Evolutionary conservation across 2,113 vertebrate species (phyloP), one percentile per base, ranked within the genome.

Genomic region (Rhineura floridana): DNA sequence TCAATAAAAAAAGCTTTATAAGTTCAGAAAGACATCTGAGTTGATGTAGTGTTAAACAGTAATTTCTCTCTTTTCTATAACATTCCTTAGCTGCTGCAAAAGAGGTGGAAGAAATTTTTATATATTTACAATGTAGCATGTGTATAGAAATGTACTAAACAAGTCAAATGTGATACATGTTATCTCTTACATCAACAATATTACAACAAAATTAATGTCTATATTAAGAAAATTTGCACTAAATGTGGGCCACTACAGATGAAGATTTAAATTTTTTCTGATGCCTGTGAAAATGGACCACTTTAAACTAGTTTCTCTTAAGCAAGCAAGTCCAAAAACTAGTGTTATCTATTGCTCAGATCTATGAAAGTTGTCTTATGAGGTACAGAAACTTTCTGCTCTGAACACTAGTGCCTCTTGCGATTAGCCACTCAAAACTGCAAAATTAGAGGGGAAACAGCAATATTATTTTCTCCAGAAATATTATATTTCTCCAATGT

Each of bases 41-140:
- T 93, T 98, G 98, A 95, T 98, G 96, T 63, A 98, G 96, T 6
- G 98, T 98, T 88, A 99, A 96, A 91, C 95, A 97, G 91, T 98
- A 96, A 88, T 95, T 97, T 73, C 95, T 95, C 90, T 87, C 96
- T 95, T 97, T 97, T 81, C 89, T 93, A 12, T 94, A 93, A 90
- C 73, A 92, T 84, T 98, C 97, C 86, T 97, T 93, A 52, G 97
- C 96, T 59, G 94, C 98, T 98, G 95, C 83, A 87, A 95, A 95
- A 91, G 87, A 93, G 5, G 92, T 48, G 3, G 91, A 2, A 92
- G 46, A 93, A 83, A 55, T 91, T 88, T 94, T 85, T 72, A 89
- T 84, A 70, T 81, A 67, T 0, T 0, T 78, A 69, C 13, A 73
- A 50, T 2, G 1, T 90, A 93, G 46, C 30, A 78, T 75, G 84